A percentile compares a stretch with the other conserved stretches of the same genome.
These are phyloP conservation scores for Anolis sagrei DNA, from an alignment of 2,113 vertebrate genomes.

Conservation along the genomic window DNA sequence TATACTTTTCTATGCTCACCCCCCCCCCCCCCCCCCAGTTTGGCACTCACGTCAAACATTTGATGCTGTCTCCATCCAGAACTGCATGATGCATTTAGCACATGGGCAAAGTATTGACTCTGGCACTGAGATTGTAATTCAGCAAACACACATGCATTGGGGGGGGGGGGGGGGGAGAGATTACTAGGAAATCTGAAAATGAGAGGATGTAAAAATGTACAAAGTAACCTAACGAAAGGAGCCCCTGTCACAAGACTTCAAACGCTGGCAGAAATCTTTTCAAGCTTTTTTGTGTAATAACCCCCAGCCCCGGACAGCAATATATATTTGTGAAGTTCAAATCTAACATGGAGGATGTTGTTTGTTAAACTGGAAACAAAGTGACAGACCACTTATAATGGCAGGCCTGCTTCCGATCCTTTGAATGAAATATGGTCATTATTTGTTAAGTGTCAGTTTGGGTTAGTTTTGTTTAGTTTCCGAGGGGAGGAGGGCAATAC, in stretches of 20 bases:
- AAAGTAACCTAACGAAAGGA: slow-evolving; percentile 62
- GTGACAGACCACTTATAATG: slow-evolving; percentile 47
- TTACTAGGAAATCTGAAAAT: slow-evolving; percentile 24
- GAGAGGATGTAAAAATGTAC: slow-evolving; percentile 31
- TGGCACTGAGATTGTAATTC: slow-evolving; percentile 54
- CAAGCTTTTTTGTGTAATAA: slow-evolving; percentile 63
- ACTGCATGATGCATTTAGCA: slow-evolving; percentile 68
- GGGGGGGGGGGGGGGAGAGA: not conserved
- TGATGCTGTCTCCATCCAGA: slow-evolving; percentile 59
- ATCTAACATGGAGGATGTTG: slow-evolving; percentile 45
- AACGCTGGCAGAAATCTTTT: slow-evolving; percentile 63
- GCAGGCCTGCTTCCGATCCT: slow-evolving; percentile 50
- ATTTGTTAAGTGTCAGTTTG: slow-evolving; percentile 36
- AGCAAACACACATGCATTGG: not conserved
- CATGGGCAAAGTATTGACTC: slow-evolving; percentile 46
- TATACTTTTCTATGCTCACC: rapidly evolving
- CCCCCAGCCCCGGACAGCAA: slow-evolving; percentile 53
- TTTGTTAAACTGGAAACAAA: slow-evolving; percentile 59
- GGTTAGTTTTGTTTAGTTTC: slow-evolving; percentile 54
- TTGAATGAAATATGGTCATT: slow-evolving; percentile 36
- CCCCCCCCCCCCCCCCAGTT: too few species aligned
- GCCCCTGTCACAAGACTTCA: slow-evolving; percentile 58
- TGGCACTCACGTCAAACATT: slow-evolving; percentile 47
- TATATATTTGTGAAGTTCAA: slow-evolving; percentile 49
- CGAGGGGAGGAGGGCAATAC: slow-evolving; percentile 33